Evolutionary conservation across 2,797 vertebrate genomes (phyloP), one percentile per base, ranked within the genome.

Genomic region (Amblyopsis hoosieri): DNA sequence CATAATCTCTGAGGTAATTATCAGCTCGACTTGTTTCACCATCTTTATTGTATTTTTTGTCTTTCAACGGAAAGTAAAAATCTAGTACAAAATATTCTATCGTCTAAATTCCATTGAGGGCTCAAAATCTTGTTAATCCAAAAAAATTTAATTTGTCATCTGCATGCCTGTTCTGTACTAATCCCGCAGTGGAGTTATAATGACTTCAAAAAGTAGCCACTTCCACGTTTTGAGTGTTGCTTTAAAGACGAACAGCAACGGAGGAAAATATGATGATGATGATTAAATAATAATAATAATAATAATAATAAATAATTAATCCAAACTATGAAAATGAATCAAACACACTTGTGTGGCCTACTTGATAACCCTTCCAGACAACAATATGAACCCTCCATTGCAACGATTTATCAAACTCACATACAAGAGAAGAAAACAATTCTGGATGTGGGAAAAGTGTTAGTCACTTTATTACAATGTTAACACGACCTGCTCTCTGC

Each of bases 1-100:
- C 89, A 91, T 92, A 92, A 93, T 93, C 91, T 92, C 86, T 71
- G 69, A 90, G 82, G 79, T 90, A 89, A 93, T 93, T 91, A 93
- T 85, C 57, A 88, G 91, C 86, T 85, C 77, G 80, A 90, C 89
- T 93, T 91, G 87, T 81, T 85, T 52, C 79, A 67, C 87, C 89
- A 90, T 92, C 89, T 90, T 90, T 86, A 82, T 82, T 81, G 76
- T 84, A 67, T 75, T 72, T 67, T 73, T 67, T 59, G 66, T 68
- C n/a, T 46, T 64, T 66, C 69, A 50, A 78, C 75, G 62, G 72
- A 84, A 88, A 84, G 78, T 61, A 62, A 69, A 84, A 81, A 82
- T 70, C 59, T 74, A 72, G 85, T 83, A 87, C 59, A 89, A 92
- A 92, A 90, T 82, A 89, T 86, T 69, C 75, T 64, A 84, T 85